These are phyloP conservation scores for Nesoenas mayeri DNA, from an alignment of 2,113 vertebrate genomes.

Conservation along the genomic window DNA sequence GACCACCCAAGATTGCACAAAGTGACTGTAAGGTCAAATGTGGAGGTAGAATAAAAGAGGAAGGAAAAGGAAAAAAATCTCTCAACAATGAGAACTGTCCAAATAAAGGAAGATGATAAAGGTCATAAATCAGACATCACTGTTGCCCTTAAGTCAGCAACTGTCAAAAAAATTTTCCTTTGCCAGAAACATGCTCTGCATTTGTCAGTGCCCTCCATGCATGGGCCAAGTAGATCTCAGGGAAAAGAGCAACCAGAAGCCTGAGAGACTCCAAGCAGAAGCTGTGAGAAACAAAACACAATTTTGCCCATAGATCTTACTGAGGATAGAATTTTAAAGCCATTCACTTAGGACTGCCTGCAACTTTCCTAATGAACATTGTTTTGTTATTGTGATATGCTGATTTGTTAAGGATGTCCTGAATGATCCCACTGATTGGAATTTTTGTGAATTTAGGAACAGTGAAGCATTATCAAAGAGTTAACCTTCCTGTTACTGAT, in stretches of 20 bases:
- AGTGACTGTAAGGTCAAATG: neutral
- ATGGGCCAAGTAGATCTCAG: neutral
- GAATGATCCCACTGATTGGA: neutral
- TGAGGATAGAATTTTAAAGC: neutral
- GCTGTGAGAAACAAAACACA: neutral
- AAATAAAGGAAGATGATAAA: neutral
- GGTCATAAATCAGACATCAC: constrained; percentile 23
- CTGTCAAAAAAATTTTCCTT: constrained; percentile 10
- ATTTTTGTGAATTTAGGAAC: neutral
- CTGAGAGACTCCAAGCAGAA: neutral
- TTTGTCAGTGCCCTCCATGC: neutral
- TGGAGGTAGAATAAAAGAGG: neutral
- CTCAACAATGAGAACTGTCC: neutral
- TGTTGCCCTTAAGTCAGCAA: neutral
- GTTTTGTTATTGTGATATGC: neutral
- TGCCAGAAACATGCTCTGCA: neutral
- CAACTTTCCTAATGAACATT: neutral
- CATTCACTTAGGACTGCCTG: neutral
- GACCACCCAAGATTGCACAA: neutral
- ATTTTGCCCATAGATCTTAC: neutral
- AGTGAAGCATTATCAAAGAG: neutral
- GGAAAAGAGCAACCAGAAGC: neutral
- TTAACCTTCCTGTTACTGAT: neutral
- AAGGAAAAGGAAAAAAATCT: neutral
- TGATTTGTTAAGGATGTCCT: neutral